phyloP scores from a whole-genome alignment of 2,797 vertebrate species.

The Catamblyrhynchus diadema region DNA sequence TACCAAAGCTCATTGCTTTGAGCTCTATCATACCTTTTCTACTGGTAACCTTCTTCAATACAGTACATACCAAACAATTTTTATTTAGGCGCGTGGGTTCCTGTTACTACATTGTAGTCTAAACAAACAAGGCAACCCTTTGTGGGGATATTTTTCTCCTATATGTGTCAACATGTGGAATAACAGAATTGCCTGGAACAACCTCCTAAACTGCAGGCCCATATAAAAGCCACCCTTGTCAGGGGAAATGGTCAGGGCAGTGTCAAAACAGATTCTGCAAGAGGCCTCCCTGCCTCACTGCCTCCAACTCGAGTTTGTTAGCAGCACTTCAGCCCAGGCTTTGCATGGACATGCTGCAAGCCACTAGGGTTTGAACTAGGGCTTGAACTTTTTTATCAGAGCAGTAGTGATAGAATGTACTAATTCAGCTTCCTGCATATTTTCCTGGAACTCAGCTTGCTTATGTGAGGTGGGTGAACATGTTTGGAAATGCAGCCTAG shows the following conservation, averaged over 20 bases:
- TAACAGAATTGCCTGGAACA: not conserved
- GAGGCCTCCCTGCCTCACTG: not conserved
- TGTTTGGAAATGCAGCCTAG: not conserved
- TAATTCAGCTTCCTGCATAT: not conserved
- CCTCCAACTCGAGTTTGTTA: not conserved
- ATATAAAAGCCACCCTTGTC: not conserved
- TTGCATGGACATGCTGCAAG: not conserved
- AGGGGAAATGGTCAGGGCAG: not conserved
- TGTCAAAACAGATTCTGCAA: not conserved
- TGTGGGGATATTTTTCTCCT: not conserved
- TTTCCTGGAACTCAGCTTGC: not conserved
- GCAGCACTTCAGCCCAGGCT: not conserved
- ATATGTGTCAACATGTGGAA: not conserved
- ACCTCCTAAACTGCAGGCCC: not conserved
- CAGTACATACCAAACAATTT: not conserved
- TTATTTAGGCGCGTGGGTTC: not conserved
- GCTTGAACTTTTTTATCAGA: not conserved
- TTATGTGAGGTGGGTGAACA: not conserved
- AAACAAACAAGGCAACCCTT: not conserved
- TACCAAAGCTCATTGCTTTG: conserved; percentile 1
- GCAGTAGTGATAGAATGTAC: not conserved
- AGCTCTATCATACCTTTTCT: not conserved
- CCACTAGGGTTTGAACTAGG: not conserved
- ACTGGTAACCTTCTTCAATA: not conserved
- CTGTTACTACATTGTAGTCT: not conserved